Conservation (phyloP, 2,113 vertebrate species). For the Siphamia tubifer region DNA sequence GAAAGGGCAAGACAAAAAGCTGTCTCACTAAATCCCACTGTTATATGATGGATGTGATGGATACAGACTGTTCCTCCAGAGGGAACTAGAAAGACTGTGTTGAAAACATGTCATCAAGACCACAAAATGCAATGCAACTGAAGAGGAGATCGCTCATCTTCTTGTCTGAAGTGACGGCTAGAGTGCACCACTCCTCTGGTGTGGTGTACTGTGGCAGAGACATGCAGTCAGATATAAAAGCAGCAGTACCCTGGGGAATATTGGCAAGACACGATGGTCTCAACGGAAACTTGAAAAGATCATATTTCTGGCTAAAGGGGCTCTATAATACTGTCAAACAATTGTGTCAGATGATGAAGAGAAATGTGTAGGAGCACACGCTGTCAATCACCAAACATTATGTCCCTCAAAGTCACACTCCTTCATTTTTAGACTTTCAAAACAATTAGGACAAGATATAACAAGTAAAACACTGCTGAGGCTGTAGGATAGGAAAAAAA, state of each 20-base stretch:
- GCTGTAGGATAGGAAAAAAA: conserved; percentile 17
- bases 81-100: neutral
- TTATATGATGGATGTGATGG: conserved; percentile 12
- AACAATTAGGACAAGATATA: conserved; percentile 18
- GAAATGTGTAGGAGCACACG: neutral
- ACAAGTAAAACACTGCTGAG: neutral
- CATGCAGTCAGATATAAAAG: conserved; percentile 35
- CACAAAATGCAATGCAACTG: conserved; percentile 20
- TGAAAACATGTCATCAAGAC: conserved; percentile 52
- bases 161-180: conserved; percentile 39
- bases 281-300: conserved; percentile 47
- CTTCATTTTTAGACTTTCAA: neutral
- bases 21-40: neutral
- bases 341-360: neutral
- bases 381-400: conserved; percentile 6
- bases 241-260: conserved; percentile 20
- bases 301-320: conserved; percentile 28
- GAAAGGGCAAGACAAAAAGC: conserved; percentile 1
- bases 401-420: conserved; percentile 10
- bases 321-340: conserved; percentile 6
- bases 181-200: conserved; percentile 16
- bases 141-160: conserved; percentile 35
- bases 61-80: conserved; percentile 7
- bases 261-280: conserved; percentile 30
- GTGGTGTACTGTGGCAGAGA: conserved; percentile 25